Conservation (phyloP, 2,797 vertebrate species). For the Diglossa cyanea region DNA sequence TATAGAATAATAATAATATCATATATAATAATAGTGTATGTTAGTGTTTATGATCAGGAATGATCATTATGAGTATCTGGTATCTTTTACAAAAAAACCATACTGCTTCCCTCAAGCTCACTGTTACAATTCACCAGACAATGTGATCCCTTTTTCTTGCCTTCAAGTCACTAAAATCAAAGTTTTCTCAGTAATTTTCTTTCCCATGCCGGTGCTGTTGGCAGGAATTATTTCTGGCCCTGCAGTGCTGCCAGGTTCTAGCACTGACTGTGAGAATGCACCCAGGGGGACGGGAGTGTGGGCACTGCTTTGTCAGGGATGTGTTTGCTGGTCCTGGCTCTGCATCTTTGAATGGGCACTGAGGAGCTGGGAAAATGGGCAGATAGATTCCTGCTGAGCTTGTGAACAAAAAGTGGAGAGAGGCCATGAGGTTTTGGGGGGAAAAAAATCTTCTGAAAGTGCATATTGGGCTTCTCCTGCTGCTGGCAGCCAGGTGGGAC, state of each 20-base stretch:
- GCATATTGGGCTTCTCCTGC: fast-evolving
- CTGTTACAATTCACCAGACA: not conserved
- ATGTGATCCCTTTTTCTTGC: not conserved
- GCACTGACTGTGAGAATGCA: not conserved
- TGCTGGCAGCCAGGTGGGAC: not conserved
- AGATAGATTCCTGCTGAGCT: not conserved
- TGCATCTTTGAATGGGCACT: fast-evolving
- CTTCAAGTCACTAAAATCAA: not conserved
- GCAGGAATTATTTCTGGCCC: not conserved
- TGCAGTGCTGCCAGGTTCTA: not conserved
- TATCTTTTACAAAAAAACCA: not conserved
- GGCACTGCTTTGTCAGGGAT: not conserved
- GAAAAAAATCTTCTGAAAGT: not conserved
- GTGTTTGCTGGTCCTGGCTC: not conserved
- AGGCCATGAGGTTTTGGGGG: not conserved
- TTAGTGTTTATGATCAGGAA: slow-evolving; percentile 14
- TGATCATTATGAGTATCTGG: not conserved
- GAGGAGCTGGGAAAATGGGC: fast-evolving
- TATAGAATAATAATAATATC: too few relatives aligned
- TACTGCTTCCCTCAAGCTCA: not conserved
- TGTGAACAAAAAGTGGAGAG: not conserved
- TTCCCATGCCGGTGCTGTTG: not conserved
- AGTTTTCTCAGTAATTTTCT: not conserved
- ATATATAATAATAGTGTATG: not conserved
- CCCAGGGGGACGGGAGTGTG: fast-evolving